Conservation (phyloP, 2,797 vertebrate species). For the Loris lydekkerianus region DNA sequence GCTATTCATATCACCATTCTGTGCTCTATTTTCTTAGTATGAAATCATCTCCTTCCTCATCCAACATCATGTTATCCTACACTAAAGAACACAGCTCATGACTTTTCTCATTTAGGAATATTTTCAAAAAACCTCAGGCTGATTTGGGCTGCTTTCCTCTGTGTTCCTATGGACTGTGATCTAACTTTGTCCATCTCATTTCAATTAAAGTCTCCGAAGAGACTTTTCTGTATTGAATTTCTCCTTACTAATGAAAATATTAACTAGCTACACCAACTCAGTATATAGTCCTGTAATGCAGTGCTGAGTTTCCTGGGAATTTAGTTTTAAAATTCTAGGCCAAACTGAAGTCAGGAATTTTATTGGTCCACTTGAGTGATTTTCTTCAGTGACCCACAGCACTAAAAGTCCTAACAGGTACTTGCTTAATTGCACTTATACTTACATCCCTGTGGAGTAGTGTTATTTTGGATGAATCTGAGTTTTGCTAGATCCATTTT, state of each 20-base stretch:
- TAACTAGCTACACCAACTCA: conserved; percentile 64
- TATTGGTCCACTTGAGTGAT: not conserved
- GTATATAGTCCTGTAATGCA: conserved; percentile 30
- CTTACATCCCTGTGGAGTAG: conserved; percentile 4
- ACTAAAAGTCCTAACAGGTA: not conserved
- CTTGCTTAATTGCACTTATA: conserved; percentile 28
- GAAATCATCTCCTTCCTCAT: not conserved
- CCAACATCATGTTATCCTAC: not conserved
- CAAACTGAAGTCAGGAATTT: conserved; percentile 47
- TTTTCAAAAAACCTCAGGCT: not conserved
- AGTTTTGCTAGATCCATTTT: not conserved
- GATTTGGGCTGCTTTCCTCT: not conserved
- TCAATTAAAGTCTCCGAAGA: conserved; percentile 38
- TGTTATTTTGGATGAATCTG: conserved; percentile 45
- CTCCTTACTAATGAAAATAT: conserved; percentile 62
- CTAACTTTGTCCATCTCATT: conserved; percentile 29
- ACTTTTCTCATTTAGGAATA: not conserved
- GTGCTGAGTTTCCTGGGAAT: conserved; percentile 39
- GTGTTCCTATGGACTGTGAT: not conserved
- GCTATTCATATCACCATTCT: conserved; percentile 50
- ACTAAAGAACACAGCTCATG: not conserved
- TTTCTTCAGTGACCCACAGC: not conserved
- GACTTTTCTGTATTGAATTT: conserved; percentile 50
- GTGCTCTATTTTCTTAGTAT: conserved; percentile 52
- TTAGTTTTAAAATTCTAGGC: conserved; percentile 56